Percentiles rank a stretch among this genome's conserved stretches.
Conservation (phyloP, 2,888 invertebrate species). For the Achlya flavicornis region DNA sequence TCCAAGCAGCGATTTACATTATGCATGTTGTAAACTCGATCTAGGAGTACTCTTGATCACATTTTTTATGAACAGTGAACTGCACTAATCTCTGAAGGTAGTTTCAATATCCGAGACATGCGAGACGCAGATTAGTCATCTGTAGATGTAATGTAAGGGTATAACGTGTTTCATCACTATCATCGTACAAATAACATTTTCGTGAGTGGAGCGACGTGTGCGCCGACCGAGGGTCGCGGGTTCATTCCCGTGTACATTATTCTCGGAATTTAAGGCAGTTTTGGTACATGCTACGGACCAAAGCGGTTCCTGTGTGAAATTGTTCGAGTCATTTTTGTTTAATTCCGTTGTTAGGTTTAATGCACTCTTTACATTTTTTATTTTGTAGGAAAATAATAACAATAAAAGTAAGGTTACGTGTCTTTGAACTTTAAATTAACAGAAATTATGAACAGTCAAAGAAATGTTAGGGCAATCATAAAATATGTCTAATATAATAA, state of each 20-base stretch:
- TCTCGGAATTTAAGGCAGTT: conserved; percentile 49
- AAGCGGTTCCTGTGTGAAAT: conserved; percentile 28
- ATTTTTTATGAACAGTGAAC: conserved; percentile 16
- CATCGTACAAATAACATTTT: conserved; percentile 56
- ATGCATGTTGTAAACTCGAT: conserved; percentile 26
- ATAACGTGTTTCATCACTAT: conserved; percentile 45
- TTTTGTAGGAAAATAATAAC: neutral
- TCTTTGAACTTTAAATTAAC: neutral
- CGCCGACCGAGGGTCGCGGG: conserved; percentile 51
- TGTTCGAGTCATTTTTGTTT: conserved; percentile 24
- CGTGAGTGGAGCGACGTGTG: conserved; percentile 55
- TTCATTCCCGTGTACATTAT: conserved; percentile 52
- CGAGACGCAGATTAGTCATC: conserved; percentile 44
- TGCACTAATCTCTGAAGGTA: conserved; percentile 18
- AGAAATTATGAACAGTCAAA: neutral
- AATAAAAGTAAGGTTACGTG: neutral
- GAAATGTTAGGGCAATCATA: too few relatives aligned
- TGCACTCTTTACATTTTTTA: conserved; percentile 5
- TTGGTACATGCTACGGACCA: conserved; percentile 33
- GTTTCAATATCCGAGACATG: conserved; percentile 28
- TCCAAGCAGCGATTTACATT: conserved; percentile 14
- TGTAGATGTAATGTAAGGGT: conserved; percentile 21
- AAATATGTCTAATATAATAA: neutral
- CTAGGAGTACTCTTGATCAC: conserved; percentile 16
- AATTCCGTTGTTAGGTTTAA: conserved; percentile 21